A percentile compares a stretch with the other conserved stretches of the same genome.
Conservation (phyloP, 2,888 invertebrate species). For the Mechanitis messenoides region DNA sequence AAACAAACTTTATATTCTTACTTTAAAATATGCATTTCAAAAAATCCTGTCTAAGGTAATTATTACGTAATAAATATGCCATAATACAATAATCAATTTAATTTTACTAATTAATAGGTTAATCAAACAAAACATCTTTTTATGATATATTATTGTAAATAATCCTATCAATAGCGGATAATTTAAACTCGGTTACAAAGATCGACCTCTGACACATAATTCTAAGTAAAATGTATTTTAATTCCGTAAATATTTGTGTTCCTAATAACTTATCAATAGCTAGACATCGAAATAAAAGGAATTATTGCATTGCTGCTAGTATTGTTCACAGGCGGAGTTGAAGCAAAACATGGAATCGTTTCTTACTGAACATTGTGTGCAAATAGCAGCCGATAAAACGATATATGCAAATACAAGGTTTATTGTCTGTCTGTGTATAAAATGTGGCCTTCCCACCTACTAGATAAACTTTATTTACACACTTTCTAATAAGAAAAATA, state of each 20-base stretch:
- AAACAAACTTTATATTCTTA: no score
- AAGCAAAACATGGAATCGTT: conserved; percentile 55
- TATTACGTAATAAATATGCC: no score
- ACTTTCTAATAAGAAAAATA: neutral
- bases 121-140: no score
- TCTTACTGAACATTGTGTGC: conserved; percentile 67
- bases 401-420: conserved; percentile 41
- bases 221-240: neutral
- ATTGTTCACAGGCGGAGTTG: conserved; percentile 49
- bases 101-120: no score
- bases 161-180: no score
- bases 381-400: conserved; percentile 60
- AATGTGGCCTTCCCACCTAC: conserved; percentile 36
- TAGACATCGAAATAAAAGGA: conserved; percentile 33
- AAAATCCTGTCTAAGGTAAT: no score
- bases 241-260: neutral
- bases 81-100: no score
- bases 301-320: conserved; percentile 38
- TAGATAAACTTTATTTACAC: conserved; percentile 19
- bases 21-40: no score
- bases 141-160: no score
- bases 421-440: conserved; percentile 38
- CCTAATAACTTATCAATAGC: neutral
- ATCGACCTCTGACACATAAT: neutral
- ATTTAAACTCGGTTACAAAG: no score